Evolutionary conservation across 2,797 vertebrate species (phyloP), one percentile per base, ranked within the genome.

Genomic region (Melanotaenia trifasciata): DNA sequence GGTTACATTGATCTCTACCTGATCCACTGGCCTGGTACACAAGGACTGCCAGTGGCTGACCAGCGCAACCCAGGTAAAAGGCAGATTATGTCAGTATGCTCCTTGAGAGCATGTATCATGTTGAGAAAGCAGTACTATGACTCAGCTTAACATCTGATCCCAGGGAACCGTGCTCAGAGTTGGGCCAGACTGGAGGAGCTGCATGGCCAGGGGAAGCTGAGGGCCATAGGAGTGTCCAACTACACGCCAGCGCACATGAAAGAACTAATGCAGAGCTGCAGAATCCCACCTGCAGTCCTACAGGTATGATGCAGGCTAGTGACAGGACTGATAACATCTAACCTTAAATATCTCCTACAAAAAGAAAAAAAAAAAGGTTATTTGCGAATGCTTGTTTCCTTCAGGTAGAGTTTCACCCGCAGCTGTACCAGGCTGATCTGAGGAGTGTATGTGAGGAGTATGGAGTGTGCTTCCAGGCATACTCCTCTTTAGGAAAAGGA

Each of bases 11-110:
- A 96, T 68, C 93, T 96, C 4, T 96, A 94, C 78, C 88, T 96
- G 33, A 93, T 96, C 80, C 96, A 96, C 82, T 96, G 96, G 96
- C 96, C 96, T 0, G 96, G 96, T 9, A 95, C 94, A 3, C 92
- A 94, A 71, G 94, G 95, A 24, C 56, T 92, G 59, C 79, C 14
- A 0, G 93, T 94, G 51, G 57, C 74, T 9, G 95, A 96, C 76
- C 51, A 83, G 16, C 78, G 68, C 12, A 96, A 96, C 76, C 74
- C 76, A 47, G 90, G 87, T 76, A 35, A 61, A 38, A 5, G 26
- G 32, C 13, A n/a, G 3, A 66, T 58, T 4, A 43, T 54, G 7
- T 61, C 18, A 6, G 1, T 7, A 2, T 43, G 64, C 64, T 20
- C 5, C 40, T 50, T 10, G 3, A 9, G 22, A 59, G 32, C 32